Evolutionary conservation across 64 coral and sea anemone species (phyloP).

Genomic region (Pocillopora verrucosa): DNA sequence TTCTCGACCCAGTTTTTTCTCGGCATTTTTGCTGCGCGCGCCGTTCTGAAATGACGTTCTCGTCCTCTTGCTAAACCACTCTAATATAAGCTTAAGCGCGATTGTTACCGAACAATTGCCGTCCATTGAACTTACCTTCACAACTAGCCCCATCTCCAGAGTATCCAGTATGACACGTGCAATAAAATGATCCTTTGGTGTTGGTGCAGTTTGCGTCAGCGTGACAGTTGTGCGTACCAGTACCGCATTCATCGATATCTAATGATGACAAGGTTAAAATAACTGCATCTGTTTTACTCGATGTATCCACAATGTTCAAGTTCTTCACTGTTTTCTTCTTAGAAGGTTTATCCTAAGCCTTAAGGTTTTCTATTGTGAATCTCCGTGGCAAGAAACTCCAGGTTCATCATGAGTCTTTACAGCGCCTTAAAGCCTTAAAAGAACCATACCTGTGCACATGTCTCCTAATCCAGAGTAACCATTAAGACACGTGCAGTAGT

Average conservation of each 20-base stretch:
- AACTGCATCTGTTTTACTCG: background rate
- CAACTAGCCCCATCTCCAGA: conserved; percentile 74
- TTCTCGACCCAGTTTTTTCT: too few relatives aligned
- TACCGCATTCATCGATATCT: conserved; percentile 61
- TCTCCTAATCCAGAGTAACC: conserved; percentile 21
- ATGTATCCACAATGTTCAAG: background rate
- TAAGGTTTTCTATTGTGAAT: too few relatives aligned
- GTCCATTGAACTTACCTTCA: conserved; percentile 15
- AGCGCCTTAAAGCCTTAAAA: too few relatives aligned
- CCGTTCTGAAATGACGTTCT: too few relatives aligned
- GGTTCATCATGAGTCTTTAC: too few relatives aligned
- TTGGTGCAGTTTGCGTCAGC: conserved; percentile 80
- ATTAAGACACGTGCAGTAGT: conserved; percentile 22
- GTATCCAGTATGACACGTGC: conserved; percentile 67
- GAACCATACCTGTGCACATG: conserved; percentile 14
- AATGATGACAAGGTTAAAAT: background rate
- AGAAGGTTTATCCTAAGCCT: background rate
- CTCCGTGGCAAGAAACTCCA: too few relatives aligned
- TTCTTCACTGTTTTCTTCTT: background rate
- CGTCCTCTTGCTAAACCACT: too few relatives aligned
- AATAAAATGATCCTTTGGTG: conserved; percentile 84
- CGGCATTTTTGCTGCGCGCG: too few relatives aligned
- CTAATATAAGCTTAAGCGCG: too few relatives aligned
- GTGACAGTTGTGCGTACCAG: conserved; percentile 63
- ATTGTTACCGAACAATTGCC: background rate